phyloP scores from a whole-genome alignment of 2,888 invertebrate genomes.

The Cistogaster globosa region DNA sequence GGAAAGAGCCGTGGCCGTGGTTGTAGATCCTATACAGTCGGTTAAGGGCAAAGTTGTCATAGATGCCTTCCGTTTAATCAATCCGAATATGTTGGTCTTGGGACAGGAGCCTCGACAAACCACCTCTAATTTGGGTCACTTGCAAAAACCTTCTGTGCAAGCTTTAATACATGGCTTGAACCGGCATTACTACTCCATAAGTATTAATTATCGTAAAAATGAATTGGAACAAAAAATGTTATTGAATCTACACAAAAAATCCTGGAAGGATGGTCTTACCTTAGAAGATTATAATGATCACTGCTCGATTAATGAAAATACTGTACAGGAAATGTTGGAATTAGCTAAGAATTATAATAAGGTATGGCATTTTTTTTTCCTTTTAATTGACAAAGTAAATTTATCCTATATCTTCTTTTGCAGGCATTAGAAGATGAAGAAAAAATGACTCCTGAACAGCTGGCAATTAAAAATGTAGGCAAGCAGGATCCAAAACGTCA shows the following conservation, averaged over 20 bases:
- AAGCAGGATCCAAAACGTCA: conserved; percentile 99
- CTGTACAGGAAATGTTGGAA: conserved; percentile 97
- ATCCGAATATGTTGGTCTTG: conserved; percentile 99
- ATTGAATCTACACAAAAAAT: conserved; percentile 98
- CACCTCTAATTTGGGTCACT: conserved; percentile 98
- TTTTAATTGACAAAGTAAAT: background rate
- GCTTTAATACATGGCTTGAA: conserved; percentile 99
- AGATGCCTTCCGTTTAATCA: conserved; percentile 99
- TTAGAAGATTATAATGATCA: conserved; percentile 96
- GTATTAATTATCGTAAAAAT: conserved; percentile 99
- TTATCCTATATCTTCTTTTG: conserved; percentile 54
- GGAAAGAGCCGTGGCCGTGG: conserved; percentile 99
- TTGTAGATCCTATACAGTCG: conserved; percentile 99
- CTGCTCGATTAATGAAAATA: conserved; percentile 95
- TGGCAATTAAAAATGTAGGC: conserved; percentile 99
- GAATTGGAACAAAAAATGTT: conserved; percentile 99
- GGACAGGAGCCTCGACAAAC: conserved; percentile 99
- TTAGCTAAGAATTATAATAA: conserved; percentile 99
- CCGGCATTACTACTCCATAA: conserved; percentile 99
- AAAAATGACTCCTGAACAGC: conserved; percentile 99
- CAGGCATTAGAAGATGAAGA: conserved; percentile 98
- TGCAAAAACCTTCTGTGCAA: conserved; percentile 99
- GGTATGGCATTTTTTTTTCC: conserved; percentile 75
- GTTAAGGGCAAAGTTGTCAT: conserved; percentile 99
- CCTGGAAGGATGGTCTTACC: conserved; percentile 98